A percentile compares a stretch with the other conserved stretches of the same genome.
Conservation (phyloP, 2,888 invertebrate species). For the Meteorus cinctellus region DNA sequence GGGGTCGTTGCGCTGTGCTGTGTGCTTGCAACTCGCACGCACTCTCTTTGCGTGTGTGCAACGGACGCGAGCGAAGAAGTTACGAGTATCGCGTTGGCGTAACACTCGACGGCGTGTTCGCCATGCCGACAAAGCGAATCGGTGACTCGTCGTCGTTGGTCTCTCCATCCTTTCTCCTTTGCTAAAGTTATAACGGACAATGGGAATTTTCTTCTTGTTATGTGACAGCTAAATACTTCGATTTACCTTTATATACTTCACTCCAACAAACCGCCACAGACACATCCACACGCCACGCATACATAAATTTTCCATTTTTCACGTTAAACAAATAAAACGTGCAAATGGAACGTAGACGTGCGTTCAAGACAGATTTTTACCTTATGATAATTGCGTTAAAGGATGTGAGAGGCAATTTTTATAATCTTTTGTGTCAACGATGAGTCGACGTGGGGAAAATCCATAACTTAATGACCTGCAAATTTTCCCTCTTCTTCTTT, state of each 20-base stretch:
- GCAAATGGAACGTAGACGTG: neutral
- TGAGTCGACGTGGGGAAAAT: slow-evolving; percentile 28
- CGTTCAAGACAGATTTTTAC: slow-evolving; percentile 9
- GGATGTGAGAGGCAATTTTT: neutral
- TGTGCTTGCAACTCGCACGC: slow-evolving; percentile 32
- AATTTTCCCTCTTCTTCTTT: neutral
- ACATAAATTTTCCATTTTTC: neutral
- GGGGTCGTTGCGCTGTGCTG: slow-evolving; percentile 51
- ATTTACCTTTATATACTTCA: slow-evolving; percentile 25
- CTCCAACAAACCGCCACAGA: slow-evolving; percentile 5
- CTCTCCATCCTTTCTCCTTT: slow-evolving; percentile 12
- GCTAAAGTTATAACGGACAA: slow-evolving; percentile 10
- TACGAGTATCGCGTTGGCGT: slow-evolving; percentile 56
- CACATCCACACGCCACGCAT: neutral
- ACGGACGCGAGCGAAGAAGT: slow-evolving; percentile 46
- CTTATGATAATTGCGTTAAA: slow-evolving; percentile 25
- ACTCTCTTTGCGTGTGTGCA: slow-evolving; percentile 31
- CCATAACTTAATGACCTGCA: slow-evolving; percentile 10
- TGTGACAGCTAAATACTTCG: slow-evolving; percentile 28
- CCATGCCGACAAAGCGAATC: slow-evolving; percentile 44
- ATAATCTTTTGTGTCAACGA: slow-evolving; percentile 18
- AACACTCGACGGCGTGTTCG: slow-evolving; percentile 54
- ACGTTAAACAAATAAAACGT: slow-evolving; percentile 15
- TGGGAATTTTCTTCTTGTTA: slow-evolving; percentile 15
- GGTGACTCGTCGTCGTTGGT: slow-evolving; percentile 20